Conservation (phyloP, 2,888 invertebrate species). For the Priocnemis perturbator region DNA sequence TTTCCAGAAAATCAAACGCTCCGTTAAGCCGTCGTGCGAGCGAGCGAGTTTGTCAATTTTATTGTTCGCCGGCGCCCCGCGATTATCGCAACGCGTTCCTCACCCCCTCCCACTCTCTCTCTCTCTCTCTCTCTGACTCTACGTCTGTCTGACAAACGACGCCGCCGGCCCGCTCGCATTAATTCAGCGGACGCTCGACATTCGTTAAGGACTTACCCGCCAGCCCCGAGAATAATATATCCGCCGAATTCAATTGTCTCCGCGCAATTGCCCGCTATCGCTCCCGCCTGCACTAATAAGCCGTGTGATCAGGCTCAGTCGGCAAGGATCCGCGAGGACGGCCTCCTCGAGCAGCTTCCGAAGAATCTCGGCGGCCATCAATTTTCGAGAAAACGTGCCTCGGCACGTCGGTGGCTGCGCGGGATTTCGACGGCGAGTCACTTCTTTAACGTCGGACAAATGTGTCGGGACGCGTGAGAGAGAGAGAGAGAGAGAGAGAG, state of each 20-base stretch:
- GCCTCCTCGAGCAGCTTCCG: conserved; percentile 32
- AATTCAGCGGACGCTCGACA: too few relatives aligned
- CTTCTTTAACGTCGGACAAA: conserved; percentile 63
- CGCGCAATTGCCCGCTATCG: too few relatives aligned
- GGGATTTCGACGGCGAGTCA: conserved; percentile 58
- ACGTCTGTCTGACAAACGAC: too few relatives aligned
- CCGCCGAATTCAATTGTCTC: conserved; percentile 27
- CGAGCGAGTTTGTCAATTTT: too few relatives aligned
- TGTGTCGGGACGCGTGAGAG: conserved; percentile 56
- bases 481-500: neutral
- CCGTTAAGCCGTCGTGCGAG: too few relatives aligned
- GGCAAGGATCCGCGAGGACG: neutral
- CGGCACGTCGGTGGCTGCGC: conserved; percentile 52
- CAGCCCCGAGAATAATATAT: conserved; percentile 32
- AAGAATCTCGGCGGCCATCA: conserved; percentile 50
- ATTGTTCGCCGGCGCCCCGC: too few relatives aligned
- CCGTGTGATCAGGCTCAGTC: conserved; percentile 24
- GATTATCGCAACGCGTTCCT: too few relatives aligned
- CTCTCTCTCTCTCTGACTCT: too few relatives aligned
- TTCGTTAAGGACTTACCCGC: conserved; percentile 3
- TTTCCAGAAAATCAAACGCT: too few relatives aligned
- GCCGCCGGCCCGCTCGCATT: too few relatives aligned
- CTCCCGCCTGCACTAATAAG: conserved; percentile 35
- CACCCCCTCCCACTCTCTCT: too few relatives aligned
- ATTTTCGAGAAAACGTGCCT: conserved; percentile 45